These are phyloP conservation scores for Adelosebastes latens DNA, from an alignment of 2,797 vertebrate genomes.

Conservation along the genomic window DNA sequence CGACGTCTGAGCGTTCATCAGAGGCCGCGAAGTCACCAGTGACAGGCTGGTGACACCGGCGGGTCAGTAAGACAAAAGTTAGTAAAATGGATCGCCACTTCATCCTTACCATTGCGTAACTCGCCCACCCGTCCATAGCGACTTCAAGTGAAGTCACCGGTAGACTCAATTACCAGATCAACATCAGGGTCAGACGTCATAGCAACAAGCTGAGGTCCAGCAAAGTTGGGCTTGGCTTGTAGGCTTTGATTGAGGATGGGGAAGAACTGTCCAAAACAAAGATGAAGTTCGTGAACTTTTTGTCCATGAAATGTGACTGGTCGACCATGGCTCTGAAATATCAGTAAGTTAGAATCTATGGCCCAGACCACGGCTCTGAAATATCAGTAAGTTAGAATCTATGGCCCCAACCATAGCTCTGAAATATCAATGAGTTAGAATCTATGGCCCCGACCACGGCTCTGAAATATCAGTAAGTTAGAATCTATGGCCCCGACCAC, in stretches of 20 bases:
- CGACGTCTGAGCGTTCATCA: constrained; percentile 22
- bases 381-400: too few species aligned
- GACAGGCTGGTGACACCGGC: background rate
- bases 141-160: background rate
- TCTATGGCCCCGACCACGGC: too few species aligned
- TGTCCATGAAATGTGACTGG: background rate
- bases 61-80: constrained; percentile 20
- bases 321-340: too few species aligned
- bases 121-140: background rate
- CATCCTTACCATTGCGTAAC: constrained; percentile 28
- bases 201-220: background rate
- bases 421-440: too few species aligned
- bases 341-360: too few species aligned
- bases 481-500: too few species aligned
- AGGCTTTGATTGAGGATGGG: background rate
- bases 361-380: too few species aligned
- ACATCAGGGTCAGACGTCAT: background rate
- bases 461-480: too few species aligned
- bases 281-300: background rate
- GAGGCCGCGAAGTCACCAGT: background rate
- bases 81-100: background rate
- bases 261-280: background rate
- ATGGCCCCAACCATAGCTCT: too few species aligned
- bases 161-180: background rate
- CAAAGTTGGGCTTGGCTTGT: background rate